A percentile compares a stretch with the other conserved stretches of the same genome.
Evolutionary conservation across 2,888 invertebrate genomes (phyloP).

Genomic region (Athetis lepigone): DNA sequence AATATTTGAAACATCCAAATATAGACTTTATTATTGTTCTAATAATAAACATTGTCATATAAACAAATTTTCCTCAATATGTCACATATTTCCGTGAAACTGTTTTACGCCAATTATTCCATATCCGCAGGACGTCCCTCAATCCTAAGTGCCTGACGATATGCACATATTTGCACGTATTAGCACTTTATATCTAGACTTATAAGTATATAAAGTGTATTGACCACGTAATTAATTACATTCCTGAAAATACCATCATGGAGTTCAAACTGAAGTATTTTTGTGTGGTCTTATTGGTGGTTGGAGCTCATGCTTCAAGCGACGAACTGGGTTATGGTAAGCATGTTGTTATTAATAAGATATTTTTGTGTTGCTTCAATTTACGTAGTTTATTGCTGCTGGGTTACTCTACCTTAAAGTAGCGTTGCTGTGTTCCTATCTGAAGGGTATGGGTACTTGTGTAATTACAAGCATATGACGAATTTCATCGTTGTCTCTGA

Average conservation of each 20-base stretch:
- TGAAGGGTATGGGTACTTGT: too few species aligned
- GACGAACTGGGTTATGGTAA: slow-evolving; percentile 19
- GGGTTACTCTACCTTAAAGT: too few species aligned
- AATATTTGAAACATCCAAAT: too few species aligned
- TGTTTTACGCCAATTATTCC: background rate
- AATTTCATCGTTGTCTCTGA: too few species aligned
- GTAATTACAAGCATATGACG: too few species aligned
- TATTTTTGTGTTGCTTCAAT: background rate
- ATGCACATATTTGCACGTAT: background rate
- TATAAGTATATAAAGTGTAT: slow-evolving; percentile 35
- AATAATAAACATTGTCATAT: background rate
- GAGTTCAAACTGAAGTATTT: slow-evolving; percentile 16
- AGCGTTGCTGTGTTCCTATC: too few species aligned
- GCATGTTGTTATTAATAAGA: background rate
- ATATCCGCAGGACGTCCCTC: slow-evolving; percentile 34
- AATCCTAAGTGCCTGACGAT: slow-evolving; percentile 21
- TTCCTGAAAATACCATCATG: slow-evolving; percentile 29
- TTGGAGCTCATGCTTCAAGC: slow-evolving; percentile 6
- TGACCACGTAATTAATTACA: slow-evolving; percentile 30
- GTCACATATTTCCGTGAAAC: slow-evolving; percentile 25
- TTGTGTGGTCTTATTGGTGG: slow-evolving; percentile 18
- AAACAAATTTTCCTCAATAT: slow-evolving; percentile 14
- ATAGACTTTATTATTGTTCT: background rate
- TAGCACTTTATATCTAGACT: background rate
- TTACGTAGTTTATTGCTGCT: too few species aligned